Base-by-base conservation (phyloP, 1,140 invertebrate species). In the Atta texana region DNA sequence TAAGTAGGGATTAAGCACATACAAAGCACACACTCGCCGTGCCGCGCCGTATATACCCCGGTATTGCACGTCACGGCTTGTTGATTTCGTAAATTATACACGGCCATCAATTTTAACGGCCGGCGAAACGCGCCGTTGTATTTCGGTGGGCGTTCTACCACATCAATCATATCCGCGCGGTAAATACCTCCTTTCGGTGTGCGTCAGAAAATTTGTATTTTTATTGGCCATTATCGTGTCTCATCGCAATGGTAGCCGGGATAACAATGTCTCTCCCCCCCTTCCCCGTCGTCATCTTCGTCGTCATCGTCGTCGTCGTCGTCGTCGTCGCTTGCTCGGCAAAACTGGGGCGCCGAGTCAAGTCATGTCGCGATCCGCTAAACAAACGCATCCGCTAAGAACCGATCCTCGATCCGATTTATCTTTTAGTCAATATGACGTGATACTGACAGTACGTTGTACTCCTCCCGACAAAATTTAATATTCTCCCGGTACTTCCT, bases 31-130 rank as follows among this genome's bases (percentile, higher is more conserved):
- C 88, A 86, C 77, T 86, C 77, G 85, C 71, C 7, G 21, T 8
- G 57, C 49, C 71, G 72, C 39, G 49, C 71, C 7, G 57, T 49
- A 69, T 71, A 63, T 88, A 61, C 57, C 63, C 72, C 89, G 90
- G 90, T 92, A 93, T 93, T 93, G 89, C 88, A 91, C 92, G 93
- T 94, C 94, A 94, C 86, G 93, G 93, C 89, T 94, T 94, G 94
- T 94, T 94, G 93, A 93, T 94, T 94, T 94, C 93, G 89, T 92
- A 94, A 94, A 94, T 94, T 94, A 94, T 92, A 94, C 89, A 92
- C 92, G 92, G 92, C 91, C 92, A 91, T 93, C 93, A 93, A 93
- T 93, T 94, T 92, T 88, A 93, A 92, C 91, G 92, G 92, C 92
- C 90, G 90, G 90, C 89, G 92, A 93, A 93, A 93, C 82, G 90